Conservation (phyloP, 2,113 vertebrate species). For the Phalacrocorax pelagicus region DNA sequence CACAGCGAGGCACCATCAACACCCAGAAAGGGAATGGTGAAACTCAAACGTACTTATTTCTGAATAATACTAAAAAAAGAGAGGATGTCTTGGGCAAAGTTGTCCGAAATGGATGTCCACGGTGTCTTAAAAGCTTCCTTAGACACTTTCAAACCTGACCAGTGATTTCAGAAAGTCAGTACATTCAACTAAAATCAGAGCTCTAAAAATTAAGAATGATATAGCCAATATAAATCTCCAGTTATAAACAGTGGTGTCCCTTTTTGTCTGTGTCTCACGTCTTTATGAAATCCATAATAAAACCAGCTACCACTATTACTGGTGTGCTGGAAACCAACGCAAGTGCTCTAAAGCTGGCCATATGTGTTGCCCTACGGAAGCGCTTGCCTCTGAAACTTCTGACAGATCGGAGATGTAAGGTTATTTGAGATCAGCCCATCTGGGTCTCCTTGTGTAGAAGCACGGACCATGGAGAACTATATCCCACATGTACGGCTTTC, state of each 20-base stretch:
- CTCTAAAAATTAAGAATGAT: not conserved
- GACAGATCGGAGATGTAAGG: not conserved
- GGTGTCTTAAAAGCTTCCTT: not conserved
- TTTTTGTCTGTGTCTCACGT: not conserved
- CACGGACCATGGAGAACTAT: not conserved
- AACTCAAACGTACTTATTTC: not conserved
- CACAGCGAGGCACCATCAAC: not conserved
- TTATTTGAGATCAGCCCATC: not conserved
- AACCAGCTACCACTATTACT: not conserved
- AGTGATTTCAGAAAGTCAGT: not conserved
- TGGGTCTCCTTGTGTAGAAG: not conserved
- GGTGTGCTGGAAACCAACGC: not conserved
- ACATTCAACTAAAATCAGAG: not conserved
- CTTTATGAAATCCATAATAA: not conserved
- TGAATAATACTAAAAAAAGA: not conserved
- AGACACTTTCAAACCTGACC: not conserved
- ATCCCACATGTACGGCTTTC: rapidly evolving
- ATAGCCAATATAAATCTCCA: not conserved
- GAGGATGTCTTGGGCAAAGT: not conserved
- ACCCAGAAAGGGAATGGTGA: not conserved
- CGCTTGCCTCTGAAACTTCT: not conserved
- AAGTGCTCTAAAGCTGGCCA: not conserved
- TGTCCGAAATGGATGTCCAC: not conserved
- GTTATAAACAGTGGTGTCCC: rapidly evolving
- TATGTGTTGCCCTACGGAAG: not conserved